phyloP scores from a whole-genome alignment of 2,113 vertebrate species.

The Nycticorax nycticorax region DNA sequence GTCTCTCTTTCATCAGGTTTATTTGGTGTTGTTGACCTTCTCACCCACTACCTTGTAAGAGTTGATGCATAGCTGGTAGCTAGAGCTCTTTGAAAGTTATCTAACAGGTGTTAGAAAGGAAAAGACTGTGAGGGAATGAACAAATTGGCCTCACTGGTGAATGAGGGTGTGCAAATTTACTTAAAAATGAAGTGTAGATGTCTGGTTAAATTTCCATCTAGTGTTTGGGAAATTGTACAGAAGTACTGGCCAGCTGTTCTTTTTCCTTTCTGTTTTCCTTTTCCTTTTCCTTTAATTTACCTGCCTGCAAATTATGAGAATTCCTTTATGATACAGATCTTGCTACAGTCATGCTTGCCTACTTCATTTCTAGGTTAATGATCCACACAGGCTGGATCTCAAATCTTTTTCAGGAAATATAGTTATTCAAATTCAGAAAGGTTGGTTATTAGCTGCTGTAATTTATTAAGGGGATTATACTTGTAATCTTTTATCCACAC shows the following conservation, averaged over 20 bases:
- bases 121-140: neutral
- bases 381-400: neutral
- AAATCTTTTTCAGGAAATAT: neutral
- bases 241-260: neutral
- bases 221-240: neutral
- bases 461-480: neutral
- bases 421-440: neutral
- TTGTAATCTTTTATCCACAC: neutral
- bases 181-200: neutral
- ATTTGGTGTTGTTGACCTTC: neutral
- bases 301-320: neutral
- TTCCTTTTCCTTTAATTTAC: neutral
- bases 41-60: neutral
- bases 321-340: neutral
- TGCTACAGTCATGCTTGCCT: neutral
- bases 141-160: neutral
- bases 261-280: neutral
- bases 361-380: neutral
- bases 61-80: neutral
- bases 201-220: neutral
- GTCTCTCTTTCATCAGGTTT: neutral
- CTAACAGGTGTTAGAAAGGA: neutral
- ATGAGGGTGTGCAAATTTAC: neutral
- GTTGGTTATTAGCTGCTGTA: neutral
- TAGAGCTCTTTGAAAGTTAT: neutral